A percentile compares a stretch with the other conserved stretches of the same genome.
These are phyloP conservation scores for Ectemnius lituratus DNA, from an alignment of 2,888 invertebrate genomes.

Conservation along the genomic window DNA sequence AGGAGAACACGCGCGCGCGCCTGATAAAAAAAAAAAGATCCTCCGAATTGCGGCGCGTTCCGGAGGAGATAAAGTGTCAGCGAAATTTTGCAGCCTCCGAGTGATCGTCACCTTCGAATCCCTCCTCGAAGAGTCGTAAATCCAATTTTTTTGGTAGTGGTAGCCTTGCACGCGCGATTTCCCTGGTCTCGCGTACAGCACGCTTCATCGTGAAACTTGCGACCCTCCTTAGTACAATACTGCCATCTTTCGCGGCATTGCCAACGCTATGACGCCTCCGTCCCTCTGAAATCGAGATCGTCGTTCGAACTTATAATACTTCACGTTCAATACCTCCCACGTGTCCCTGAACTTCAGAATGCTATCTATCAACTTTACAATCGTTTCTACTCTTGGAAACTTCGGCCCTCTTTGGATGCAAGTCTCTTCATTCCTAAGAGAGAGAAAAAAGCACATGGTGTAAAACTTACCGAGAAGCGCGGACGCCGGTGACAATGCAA, in stretches of 20 bases:
- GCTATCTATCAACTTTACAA: too few relatives aligned
- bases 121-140: not conserved
- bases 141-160: not conserved
- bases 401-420: too few relatives aligned
- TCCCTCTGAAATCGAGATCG: not conserved
- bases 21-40: not conserved
- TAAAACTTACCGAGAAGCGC: not conserved
- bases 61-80: not conserved
- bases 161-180: not conserved
- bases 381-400: too few relatives aligned
- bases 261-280: conserved; percentile 78
- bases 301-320: not conserved
- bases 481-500: not conserved
- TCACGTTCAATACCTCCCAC: not conserved
- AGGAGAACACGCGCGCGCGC: not conserved
- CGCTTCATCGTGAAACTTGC: conserved; percentile 89
- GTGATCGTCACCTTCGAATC: not conserved
- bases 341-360: not conserved
- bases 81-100: not conserved
- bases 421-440: too few relatives aligned
- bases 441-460: too few relatives aligned
- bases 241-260: conserved; percentile 79
- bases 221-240: conserved; percentile 89
- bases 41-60: not conserved
- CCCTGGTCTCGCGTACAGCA: not conserved